Evolutionary conservation across 2,888 invertebrate genomes (phyloP).

Genomic region (Zaprionus lineosus): DNA sequence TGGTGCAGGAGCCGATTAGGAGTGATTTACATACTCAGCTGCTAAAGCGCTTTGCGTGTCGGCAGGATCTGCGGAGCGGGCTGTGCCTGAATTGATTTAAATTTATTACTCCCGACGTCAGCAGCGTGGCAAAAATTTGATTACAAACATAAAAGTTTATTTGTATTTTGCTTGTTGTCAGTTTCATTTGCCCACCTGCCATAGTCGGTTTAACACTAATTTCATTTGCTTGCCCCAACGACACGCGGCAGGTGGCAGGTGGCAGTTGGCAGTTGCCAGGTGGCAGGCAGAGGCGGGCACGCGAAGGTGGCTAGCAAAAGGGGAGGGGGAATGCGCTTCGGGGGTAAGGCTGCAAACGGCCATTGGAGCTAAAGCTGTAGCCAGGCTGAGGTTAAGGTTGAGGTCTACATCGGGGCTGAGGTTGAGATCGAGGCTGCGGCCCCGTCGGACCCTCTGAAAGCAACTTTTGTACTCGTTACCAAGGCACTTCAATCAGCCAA

Average conservation of each 20-base stretch:
- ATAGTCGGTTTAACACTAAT: constrained; percentile 64
- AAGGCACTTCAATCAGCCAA: constrained; percentile 52
- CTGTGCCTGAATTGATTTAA: constrained; percentile 65
- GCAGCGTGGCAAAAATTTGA: constrained; percentile 68
- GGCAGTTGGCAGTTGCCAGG: no score
- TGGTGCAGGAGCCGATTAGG: no score
- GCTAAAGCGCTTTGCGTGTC: background rate
- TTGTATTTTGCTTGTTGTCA: constrained; percentile 56
- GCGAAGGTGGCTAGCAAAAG: no score
- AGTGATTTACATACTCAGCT: no score
- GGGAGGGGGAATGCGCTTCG: no score
- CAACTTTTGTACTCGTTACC: constrained; percentile 30
- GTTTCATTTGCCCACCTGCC: constrained; percentile 31
- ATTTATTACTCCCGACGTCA: constrained; percentile 61
- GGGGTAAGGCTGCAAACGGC: no score
- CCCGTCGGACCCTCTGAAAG: background rate
- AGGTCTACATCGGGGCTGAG: background rate
- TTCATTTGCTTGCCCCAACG: constrained; percentile 51
- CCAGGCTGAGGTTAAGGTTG: background rate
- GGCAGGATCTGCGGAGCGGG: constrained; percentile 17
- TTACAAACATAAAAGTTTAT: constrained; percentile 76
- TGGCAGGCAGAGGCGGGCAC: no score
- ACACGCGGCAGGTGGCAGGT: no score
- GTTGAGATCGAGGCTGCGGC: background rate
- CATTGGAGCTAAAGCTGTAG: constrained; percentile 9